Percentiles rank a stretch among this genome's conserved stretches.
Conservation (phyloP, 92 coral and sea anemone genomes). For the Meandrina meandrites region DNA sequence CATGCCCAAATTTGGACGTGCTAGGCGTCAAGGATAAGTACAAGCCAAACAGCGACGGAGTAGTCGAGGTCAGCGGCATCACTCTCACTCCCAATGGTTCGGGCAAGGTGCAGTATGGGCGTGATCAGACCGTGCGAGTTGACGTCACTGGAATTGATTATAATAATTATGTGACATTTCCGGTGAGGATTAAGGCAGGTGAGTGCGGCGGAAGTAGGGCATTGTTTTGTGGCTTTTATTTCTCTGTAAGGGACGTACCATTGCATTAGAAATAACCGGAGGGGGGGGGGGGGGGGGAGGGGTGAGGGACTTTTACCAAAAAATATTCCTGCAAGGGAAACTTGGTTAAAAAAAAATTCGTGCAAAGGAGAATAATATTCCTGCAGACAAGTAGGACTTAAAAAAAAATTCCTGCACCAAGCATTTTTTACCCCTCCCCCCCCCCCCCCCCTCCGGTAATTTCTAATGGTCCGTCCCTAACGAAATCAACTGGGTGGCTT, state of each 20-base stretch:
- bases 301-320: no score
- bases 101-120: conserved; percentile 56
- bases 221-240: neutral
- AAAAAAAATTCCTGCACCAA: no score
- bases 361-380: no score
- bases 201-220: neutral
- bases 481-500: neutral
- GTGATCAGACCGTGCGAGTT: conserved; percentile 62
- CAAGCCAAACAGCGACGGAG: conserved; percentile 71
- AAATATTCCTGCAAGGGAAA: no score
- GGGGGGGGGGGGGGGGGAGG: no score
- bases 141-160: conserved; percentile 67
- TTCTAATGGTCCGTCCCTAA: no score
- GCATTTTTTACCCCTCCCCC: no score
- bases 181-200: conserved; percentile 72
- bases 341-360: no score
- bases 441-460: no score
- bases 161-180: conserved; percentile 62
- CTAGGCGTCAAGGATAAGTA: conserved; percentile 63
- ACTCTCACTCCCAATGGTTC: conserved; percentile 57
- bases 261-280: no score
- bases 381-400: no score
- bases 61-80: conserved; percentile 78
- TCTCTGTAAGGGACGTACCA: no score
- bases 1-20: conserved; percentile 64